Evolutionary conservation across 2,888 invertebrate species (phyloP).

Genomic region (Iphiclides podalirius): DNA sequence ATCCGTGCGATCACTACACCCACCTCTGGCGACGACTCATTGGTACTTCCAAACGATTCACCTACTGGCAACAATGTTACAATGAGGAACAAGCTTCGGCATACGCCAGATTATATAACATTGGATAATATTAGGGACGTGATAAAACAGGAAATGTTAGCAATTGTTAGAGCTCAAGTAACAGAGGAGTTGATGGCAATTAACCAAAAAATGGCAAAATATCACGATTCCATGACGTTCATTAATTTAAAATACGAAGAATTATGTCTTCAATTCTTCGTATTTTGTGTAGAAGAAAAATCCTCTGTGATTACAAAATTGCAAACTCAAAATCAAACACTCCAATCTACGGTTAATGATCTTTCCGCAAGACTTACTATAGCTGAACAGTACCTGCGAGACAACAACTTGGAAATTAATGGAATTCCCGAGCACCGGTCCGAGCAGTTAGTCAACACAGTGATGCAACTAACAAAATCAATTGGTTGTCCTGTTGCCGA

Average conservation of each 20-base stretch:
- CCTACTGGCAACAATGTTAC: too few species aligned
- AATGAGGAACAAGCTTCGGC: too few species aligned
- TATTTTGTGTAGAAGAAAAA: slow-evolving; percentile 8
- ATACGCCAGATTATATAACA: too few species aligned
- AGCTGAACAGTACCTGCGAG: slow-evolving; percentile 29
- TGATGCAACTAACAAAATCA: slow-evolving; percentile 18
- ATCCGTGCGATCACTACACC: too few species aligned
- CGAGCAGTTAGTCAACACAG: slow-evolving; percentile 23
- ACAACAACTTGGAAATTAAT: slow-evolving; percentile 29
- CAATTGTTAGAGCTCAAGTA: not conserved
- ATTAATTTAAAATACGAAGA: not conserved
- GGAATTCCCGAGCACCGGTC: slow-evolving; percentile 29
- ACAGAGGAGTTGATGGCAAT: not conserved
- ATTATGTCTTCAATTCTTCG: too few species aligned
- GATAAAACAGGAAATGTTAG: not conserved
- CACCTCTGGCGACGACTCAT: too few species aligned
- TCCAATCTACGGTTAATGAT: slow-evolving; percentile 23
- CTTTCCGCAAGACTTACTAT: slow-evolving; percentile 21
- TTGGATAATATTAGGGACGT: not conserved
- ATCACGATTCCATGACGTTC: not conserved
- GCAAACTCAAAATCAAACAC: slow-evolving; percentile 22
- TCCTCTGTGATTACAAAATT: slow-evolving; percentile 23
- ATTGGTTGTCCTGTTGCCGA: slow-evolving; percentile 20
- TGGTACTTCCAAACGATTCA: too few species aligned
- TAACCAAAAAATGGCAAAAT: not conserved